These are phyloP conservation scores for Trachelipus rathkii DNA, from an alignment of 1,140 invertebrate genomes.

Conservation along the genomic window DNA sequence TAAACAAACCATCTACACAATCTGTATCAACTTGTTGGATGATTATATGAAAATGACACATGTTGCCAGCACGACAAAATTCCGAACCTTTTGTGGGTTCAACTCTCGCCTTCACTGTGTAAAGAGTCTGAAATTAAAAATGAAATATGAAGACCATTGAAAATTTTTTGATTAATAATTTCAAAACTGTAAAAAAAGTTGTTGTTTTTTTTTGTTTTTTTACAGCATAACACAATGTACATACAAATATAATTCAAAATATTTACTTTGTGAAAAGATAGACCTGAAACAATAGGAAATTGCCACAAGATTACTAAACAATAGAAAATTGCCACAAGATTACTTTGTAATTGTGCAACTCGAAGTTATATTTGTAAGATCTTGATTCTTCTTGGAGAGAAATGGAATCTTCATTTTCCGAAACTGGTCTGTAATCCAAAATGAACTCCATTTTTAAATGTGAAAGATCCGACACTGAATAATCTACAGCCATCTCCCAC, in stretches of 20 bases:
- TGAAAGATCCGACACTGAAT: conserved; percentile 56
- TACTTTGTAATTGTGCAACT: conserved; percentile 64
- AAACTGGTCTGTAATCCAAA: conserved; percentile 59
- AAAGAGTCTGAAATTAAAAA: conserved; percentile 64
- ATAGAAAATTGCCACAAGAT: background rate
- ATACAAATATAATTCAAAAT: no score
- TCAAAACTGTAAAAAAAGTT: no score
- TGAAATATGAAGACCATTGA: background rate
- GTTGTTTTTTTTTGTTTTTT: no score
- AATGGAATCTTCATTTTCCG: conserved; percentile 52
- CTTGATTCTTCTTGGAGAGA: conserved; percentile 49
- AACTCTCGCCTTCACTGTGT: conserved; percentile 71
- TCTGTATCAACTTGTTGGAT: conserved; percentile 55
- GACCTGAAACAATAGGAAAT: no score
- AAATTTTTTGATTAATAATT: no score
- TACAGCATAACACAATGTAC: no score
- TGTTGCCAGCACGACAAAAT: conserved; percentile 79
- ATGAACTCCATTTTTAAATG: conserved; percentile 62
- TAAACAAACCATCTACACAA: background rate
- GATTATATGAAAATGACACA: conserved; percentile 76
- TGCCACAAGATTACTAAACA: conserved; percentile 52
- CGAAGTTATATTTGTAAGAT: conserved; percentile 57
- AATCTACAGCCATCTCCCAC: conserved; percentile 66
- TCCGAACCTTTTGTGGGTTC: conserved; percentile 76
- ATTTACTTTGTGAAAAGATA: background rate